Conservation (phyloP, 1,140 invertebrate genomes). For the Drosophila ironensis region DNA sequence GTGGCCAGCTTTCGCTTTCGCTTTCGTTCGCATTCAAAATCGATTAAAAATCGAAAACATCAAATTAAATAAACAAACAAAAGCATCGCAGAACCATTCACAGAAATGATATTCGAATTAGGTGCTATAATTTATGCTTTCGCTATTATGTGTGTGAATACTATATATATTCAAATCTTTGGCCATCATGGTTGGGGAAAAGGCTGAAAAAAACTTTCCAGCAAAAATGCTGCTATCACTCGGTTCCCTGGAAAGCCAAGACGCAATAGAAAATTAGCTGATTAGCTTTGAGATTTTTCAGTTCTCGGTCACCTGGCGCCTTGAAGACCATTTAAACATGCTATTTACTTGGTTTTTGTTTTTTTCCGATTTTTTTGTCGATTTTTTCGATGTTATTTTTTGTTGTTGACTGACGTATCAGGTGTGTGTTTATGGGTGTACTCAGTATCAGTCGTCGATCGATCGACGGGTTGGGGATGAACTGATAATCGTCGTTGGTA, state of each 20-base stretch:
- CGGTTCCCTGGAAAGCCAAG: conserved; percentile 37
- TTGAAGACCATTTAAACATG: conserved; percentile 7
- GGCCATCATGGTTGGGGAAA: neutral
- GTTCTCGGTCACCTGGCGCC: conserved; percentile 26
- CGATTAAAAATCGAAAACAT: conserved; percentile 42
- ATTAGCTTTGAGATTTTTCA: conserved; percentile 45
- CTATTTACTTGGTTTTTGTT: neutral
- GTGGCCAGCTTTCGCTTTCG: conserved; percentile 60
- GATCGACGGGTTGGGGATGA: conserved; percentile 13
- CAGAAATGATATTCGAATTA: too few species aligned
- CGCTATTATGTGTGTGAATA: neutral
- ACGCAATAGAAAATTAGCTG: conserved; percentile 33
- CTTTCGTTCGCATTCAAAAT: conserved; percentile 37
- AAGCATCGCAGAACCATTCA: neutral
- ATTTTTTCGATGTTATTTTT: neutral
- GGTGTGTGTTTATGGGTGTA: conserved; percentile 17
- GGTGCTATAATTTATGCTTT: conserved; percentile 27
- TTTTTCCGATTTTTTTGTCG: neutral
- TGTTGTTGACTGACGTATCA: conserved; percentile 27
- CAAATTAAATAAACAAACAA: conserved; percentile 23
- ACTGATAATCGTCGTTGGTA: conserved; percentile 23
- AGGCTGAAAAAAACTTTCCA: conserved; percentile 7
- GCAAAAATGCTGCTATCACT: too few species aligned
- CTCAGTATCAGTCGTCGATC: conserved; percentile 22
- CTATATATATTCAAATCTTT: neutral